phyloP scores from a whole-genome alignment of 2,113 vertebrate genomes.

The Ranitomeya imitator region DNA sequence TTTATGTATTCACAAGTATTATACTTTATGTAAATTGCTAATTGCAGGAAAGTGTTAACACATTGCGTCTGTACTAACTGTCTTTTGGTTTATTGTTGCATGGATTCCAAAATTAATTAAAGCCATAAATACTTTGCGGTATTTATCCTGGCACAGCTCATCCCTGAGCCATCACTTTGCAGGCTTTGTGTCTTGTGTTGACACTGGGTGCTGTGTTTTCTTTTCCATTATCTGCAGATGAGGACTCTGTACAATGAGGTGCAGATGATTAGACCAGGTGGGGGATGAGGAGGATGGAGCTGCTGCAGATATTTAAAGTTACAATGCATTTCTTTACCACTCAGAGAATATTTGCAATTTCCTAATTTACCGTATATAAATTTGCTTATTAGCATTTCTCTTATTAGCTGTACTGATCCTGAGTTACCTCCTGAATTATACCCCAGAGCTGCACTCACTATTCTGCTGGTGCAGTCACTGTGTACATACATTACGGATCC shows the following conservation, averaged over 20 bases:
- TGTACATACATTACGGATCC: too few species aligned
- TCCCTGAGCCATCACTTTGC: not conserved
- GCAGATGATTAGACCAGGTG: not conserved
- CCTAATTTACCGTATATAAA: not conserved
- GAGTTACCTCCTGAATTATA: not conserved
- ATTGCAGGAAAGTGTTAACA: not conserved
- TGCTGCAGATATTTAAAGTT: not conserved
- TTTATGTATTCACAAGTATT: too few species aligned
- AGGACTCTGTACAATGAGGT: not conserved
- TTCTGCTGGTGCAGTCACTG: too few species aligned
- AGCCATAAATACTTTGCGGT: not conserved
- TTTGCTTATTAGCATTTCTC: not conserved
- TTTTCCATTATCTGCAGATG: constrained; percentile 14
- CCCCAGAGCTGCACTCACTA: not conserved
- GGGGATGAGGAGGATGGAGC: not conserved
- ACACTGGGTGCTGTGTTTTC: not conserved
- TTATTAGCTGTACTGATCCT: not conserved
- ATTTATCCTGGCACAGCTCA: not conserved
- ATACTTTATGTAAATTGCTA: not conserved
- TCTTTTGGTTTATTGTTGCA: not conserved
- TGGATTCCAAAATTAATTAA: constrained; percentile 3
- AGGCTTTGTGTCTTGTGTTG: constrained; percentile 26
- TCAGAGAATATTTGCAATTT: not conserved
- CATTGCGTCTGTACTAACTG: not conserved
- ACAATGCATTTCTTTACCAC: not conserved